phyloP scores from a whole-genome alignment of 2,888 invertebrate species.

The Polydrusus cervinus region DNA sequence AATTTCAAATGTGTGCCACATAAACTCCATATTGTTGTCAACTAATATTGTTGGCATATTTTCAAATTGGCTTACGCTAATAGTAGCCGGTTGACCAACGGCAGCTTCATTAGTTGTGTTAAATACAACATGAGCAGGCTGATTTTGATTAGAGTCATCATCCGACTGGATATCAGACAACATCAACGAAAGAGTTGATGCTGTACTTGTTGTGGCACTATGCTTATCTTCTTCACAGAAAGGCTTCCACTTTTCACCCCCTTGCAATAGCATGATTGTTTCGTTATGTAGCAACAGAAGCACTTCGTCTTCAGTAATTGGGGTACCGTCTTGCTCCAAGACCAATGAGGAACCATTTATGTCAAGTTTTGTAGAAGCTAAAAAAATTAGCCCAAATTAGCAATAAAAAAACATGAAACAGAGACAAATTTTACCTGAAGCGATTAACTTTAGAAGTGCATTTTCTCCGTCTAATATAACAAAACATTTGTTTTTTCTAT shows the following conservation, averaged over 20 bases:
- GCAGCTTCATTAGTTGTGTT: not conserved
- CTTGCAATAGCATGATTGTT: conserved; percentile 8
- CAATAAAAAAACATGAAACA: not conserved
- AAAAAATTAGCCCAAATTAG: not conserved
- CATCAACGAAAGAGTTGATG: not conserved
- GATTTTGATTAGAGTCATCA: not conserved
- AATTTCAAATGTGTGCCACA: conserved; percentile 6
- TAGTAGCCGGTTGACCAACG: not conserved
- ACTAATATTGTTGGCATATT: not conserved
- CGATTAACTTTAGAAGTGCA: not conserved
- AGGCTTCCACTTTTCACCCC: not conserved
- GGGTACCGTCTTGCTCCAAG: not conserved
- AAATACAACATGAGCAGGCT: not conserved
- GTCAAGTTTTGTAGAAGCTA: conserved; percentile 1
- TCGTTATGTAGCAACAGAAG: not conserved
- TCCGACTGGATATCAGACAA: not conserved
- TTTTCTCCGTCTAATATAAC: not conserved
- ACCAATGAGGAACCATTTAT: conserved; percentile 1
- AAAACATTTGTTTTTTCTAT: not conserved
- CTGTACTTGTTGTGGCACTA: not conserved
- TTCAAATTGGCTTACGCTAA: not conserved
- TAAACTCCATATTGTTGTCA: conserved; percentile 12
- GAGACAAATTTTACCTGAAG: not conserved
- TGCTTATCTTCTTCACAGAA: not conserved
- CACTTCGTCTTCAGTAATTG: conserved; percentile 2